These are phyloP conservation scores for Chloebia gouldiae DNA, from an alignment of 2,113 vertebrate genomes.

Conservation along the genomic window DNA sequence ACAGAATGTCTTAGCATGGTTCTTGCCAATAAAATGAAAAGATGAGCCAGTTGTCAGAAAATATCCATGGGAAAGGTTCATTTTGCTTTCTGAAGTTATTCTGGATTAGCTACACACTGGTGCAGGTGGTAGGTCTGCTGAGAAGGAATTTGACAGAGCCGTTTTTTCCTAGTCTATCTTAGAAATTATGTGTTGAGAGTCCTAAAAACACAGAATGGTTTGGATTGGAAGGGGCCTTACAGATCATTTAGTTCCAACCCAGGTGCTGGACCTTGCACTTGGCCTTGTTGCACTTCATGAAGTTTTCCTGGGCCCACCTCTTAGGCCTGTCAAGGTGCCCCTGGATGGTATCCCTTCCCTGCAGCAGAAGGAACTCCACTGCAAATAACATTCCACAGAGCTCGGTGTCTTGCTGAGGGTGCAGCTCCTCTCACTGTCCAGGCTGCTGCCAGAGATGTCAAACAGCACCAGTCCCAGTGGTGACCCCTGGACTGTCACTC, in stretches of 20 bases:
- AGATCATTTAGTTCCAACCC: neutral
- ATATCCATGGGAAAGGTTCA: neutral
- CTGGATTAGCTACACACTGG: neutral
- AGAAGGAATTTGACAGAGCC: neutral
- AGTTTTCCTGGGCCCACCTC: neutral
- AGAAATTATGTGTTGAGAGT: neutral
- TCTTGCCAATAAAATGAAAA: conserved; percentile 41
- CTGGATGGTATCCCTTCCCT: neutral
- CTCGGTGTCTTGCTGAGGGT: neutral
- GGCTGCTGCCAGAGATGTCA: neutral
- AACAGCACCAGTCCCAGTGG: fast-evolving
- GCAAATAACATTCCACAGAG: too few relatives aligned
- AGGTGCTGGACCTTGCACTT: neutral
- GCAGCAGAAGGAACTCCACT: neutral
- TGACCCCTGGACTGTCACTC: fast-evolving
- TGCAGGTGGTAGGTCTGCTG: neutral
- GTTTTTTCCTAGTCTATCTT: neutral
- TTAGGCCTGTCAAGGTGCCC: neutral
- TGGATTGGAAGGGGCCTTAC: neutral
- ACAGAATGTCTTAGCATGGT: conserved; percentile 3
- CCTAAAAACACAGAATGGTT: neutral
- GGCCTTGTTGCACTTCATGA: neutral
- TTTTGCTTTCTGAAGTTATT: conserved; percentile 9
- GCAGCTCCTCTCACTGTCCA: neutral
- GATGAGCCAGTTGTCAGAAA: conserved; percentile 51